Percentiles rank a stretch among this genome's conserved stretches.
Conservation (phyloP, 2,888 invertebrate genomes). For the Ernsta delagoae region DNA sequence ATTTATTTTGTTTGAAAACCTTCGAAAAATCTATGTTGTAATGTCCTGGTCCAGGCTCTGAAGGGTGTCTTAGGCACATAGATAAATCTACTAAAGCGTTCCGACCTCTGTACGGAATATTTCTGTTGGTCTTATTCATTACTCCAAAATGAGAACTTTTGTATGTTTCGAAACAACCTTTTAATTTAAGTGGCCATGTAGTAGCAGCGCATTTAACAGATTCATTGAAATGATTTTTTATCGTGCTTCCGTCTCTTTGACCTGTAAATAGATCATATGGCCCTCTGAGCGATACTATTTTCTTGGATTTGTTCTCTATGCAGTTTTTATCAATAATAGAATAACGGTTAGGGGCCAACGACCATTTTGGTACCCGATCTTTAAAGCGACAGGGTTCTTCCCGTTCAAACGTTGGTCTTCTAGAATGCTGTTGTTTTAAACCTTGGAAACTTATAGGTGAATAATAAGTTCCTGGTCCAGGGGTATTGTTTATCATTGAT, state of each 20-base stretch:
- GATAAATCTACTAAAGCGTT: conserved; percentile 76
- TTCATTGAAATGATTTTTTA: conserved; percentile 81
- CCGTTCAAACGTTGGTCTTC: conserved; percentile 62
- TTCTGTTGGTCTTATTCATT: conserved; percentile 71
- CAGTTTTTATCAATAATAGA: conserved; percentile 62
- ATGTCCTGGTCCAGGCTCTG: conserved; percentile 81
- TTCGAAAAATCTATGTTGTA: conserved; percentile 60
- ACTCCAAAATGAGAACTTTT: conserved; percentile 62
- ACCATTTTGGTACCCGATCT: conserved; percentile 59
- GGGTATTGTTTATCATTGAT: conserved; percentile 48
- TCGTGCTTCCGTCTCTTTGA: conserved; percentile 72
- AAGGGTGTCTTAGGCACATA: conserved; percentile 73
- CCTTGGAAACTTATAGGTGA: conserved; percentile 40
- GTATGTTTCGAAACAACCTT: conserved; percentile 62
- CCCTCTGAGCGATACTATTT: conserved; percentile 66
- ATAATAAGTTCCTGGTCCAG: conserved; percentile 72
- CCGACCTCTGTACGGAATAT: conserved; percentile 68
- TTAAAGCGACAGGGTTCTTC: conserved; percentile 71
- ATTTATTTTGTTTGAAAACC: conserved; percentile 55
- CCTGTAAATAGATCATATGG: conserved; percentile 81
- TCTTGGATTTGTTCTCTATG: conserved; percentile 67
- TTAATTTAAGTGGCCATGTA: conserved; percentile 69
- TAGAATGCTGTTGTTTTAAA: conserved; percentile 63
- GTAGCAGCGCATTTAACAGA: conserved; percentile 55
- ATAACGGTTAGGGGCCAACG: conserved; percentile 71